These are phyloP conservation scores for Formica selysi DNA, from an alignment of 1,140 invertebrate species.

Conservation along the genomic window DNA sequence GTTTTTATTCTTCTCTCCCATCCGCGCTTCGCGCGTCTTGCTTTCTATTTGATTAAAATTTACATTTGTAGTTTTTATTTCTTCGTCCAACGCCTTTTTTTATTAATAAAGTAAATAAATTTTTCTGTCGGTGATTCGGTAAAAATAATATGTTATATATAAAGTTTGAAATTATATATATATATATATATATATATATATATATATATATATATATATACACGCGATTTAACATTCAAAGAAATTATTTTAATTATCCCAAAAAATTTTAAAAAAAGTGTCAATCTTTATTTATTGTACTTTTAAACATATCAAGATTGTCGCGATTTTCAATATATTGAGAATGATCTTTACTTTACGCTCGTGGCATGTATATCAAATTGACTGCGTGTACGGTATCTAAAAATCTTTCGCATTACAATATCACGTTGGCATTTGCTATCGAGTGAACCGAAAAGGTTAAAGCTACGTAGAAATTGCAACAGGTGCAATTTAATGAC, in stretches of 20 bases:
- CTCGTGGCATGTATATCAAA: not conserved
- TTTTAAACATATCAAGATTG: not conserved
- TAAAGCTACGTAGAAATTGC: conserved; percentile 1
- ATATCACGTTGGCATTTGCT: conserved; percentile 15
- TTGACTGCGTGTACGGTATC: not conserved
- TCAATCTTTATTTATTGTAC: too few relatives aligned
- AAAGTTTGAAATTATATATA: too few relatives aligned
- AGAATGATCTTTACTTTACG: not conserved
- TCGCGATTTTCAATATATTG: not conserved
- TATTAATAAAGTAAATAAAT: not conserved
- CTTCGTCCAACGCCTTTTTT: not conserved
- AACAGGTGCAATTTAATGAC: conserved; percentile 20
- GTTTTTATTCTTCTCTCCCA: not conserved
- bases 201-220: too few relatives aligned
- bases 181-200: too few relatives aligned
- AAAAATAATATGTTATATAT: not conserved
- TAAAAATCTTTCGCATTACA: not conserved
- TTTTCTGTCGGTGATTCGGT: not conserved
- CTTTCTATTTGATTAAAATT: conserved; percentile 22
- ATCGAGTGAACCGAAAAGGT: not conserved
- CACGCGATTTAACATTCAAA: too few relatives aligned
- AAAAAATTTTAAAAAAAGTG: too few relatives aligned
- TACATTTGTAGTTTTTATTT: not conserved
- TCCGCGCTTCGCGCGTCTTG: not conserved
- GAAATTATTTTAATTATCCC: too few relatives aligned